Percentiles rank a stretch among this genome's conserved stretches.
These are phyloP conservation scores for Lepidocolaptes lacrymiger DNA, from an alignment of 2,797 vertebrate genomes.

Conservation along the genomic window DNA sequence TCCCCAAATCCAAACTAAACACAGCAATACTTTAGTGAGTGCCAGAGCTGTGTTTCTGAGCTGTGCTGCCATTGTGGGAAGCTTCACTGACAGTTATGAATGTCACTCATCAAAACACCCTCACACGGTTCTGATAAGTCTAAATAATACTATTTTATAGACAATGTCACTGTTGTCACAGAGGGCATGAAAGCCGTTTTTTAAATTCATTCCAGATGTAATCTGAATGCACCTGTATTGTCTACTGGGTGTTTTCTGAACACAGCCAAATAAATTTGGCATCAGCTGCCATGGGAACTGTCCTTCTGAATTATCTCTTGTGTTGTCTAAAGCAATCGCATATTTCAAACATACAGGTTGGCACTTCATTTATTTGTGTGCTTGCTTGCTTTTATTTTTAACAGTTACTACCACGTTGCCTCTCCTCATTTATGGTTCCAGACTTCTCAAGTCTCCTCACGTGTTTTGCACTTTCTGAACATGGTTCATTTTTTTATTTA, in stretches of 20 bases:
- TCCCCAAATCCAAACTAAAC: neutral
- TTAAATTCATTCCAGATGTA: neutral
- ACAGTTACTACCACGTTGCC: neutral
- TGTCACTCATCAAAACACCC: slow-evolving; percentile 24
- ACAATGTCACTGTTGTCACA: neutral
- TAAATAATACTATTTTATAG: slow-evolving; percentile 6
- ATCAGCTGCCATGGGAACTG: neutral
- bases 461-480: neutral
- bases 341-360: neutral
- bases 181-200: neutral
- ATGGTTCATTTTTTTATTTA: neutral
- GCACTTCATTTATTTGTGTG: neutral
- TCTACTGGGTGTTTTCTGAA: neutral
- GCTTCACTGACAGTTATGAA: slow-evolving; percentile 6
- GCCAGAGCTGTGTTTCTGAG: neutral
- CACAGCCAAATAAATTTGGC: neutral
- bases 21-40: neutral
- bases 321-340: neutral
- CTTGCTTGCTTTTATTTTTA: neutral
- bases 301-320: neutral
- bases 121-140: neutral
- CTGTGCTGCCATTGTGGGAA: neutral
- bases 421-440: neutral
- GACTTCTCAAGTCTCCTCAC: neutral
- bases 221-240: slow-evolving; percentile 5